Base-by-base conservation (phyloP, 1,140 invertebrate genomes). In the Cotesia typhae region DNA sequence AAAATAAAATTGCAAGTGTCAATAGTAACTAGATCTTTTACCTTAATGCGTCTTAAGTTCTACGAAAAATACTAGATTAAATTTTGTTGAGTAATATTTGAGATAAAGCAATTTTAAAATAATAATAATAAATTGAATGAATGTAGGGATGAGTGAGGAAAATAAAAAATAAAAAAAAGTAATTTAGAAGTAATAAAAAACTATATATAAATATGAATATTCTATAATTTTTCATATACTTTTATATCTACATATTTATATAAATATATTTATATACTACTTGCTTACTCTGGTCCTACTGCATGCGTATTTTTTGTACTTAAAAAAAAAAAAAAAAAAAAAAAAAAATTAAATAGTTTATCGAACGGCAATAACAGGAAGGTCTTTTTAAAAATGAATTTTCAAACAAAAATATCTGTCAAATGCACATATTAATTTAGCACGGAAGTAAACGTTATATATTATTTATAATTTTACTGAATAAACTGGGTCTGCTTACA, bases 401-500 rank as follows among this genome's bases (percentile, higher is more conserved):
- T 9, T 6, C 5, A 6, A 47, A 47, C 17, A 55, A 5, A 55
- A 55, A n/a, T 55, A 5, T 28, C 1, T 28, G 28, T 28, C 5
- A 55, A 55, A 55, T 55, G 53, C 53, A 55, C 17, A n/a, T 20
- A 20, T 9, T 20, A 20, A 59, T 59, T 20, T 9, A 59, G 17
- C 7, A 2, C 9, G 6, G 53, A 14, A 55, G 5, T 70, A 36
- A 35, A 17, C 17, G 17, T 0, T 17, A 17, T 17, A 66, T 37
- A 63, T 2, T 47, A 72, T 28, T 67, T 67, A 67, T 66, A 71
- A 28, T 51, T 66, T 65, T 67, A 41, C 68, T 74, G 74, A 81
- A 77, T 86, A 80, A 79, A 74, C 76, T 82, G 79, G 76, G 82
- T 87, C 78, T 87, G 84, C 83, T 86, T 87, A 76, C 85, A 87